Evolutionary conservation across 2,888 invertebrate species (phyloP).

Genomic region (Hybos culiciformis): DNA sequence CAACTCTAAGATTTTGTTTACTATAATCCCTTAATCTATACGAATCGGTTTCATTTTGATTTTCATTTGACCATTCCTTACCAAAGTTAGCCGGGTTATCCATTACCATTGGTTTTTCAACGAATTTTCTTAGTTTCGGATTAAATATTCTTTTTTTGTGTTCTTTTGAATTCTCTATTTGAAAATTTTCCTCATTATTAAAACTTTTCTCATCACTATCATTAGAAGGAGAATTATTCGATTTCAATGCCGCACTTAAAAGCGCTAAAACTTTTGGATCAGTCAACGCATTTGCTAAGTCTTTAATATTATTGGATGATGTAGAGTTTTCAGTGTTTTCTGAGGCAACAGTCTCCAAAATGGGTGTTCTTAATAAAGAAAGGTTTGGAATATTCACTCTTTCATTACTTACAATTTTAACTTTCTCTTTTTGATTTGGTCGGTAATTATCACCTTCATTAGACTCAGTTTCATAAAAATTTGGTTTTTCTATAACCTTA

Average conservation of each 20-base stretch:
- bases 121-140: slow-evolving; percentile 1
- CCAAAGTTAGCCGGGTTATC: too few relatives aligned
- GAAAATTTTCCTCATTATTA: neutral
- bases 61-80: neutral
- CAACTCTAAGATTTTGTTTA: too few relatives aligned
- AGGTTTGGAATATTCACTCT: too few relatives aligned
- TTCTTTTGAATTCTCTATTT: neutral
- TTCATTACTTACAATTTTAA: too few relatives aligned
- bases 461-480: neutral
- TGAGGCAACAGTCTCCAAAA: neutral
- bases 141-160: neutral
- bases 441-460: neutral
- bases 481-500: slow-evolving; percentile 23
- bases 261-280: slow-evolving; percentile 30
- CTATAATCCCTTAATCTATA: too few relatives aligned
- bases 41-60: neutral
- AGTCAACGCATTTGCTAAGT: slow-evolving; percentile 24
- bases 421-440: too few relatives aligned
- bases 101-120: neutral
- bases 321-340: neutral
- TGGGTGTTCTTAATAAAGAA: too few relatives aligned
- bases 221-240: too few relatives aligned
- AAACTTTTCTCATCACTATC: too few relatives aligned
- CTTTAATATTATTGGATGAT: slow-evolving; percentile 2
- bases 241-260: slow-evolving; percentile 26